Evolutionary conservation across 2,113 vertebrate genomes (phyloP), one percentile per base, ranked within the genome.

Genomic region (Sander lucioperca): DNA sequence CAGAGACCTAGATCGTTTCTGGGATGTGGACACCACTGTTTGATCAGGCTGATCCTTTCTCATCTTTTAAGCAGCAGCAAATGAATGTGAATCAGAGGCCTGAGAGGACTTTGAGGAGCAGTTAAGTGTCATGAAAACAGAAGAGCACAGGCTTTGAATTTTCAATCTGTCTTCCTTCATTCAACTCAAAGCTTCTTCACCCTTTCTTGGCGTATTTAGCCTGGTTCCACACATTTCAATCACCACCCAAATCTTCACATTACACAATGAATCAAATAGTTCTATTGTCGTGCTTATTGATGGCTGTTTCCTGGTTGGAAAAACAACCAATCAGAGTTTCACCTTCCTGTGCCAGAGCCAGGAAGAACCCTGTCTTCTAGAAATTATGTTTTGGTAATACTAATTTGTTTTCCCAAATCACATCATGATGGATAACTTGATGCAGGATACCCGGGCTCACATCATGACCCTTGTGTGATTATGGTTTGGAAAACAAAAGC

Each of bases 41-140:
- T 84, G 67, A 79, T 80, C 54, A 70, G 64, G 9, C 50, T 63
- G 77, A 81, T 76, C 74, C 69, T 63, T 47, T 86, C 71, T 81
- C 78, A 83, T 79, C 80, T 62, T 76, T 78, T 73, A 74, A 88
- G 65, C 30, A 54, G 50, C 56, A 13, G 65, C 50, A 66, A 83
- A 87, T 77, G 13, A 85, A 72, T 85, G 72, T 50, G 19, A 85
- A 81, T 77, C 61, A 80, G 70, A 83, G 33, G 61, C 59, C 36
- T 25, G 50, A 25, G 23, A 79, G n/a, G 67, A 79, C 66, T 73
- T 48, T 2, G 3, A 76, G 62, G 39, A 63, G 9, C n/a, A 23
- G 45, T 45, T 43, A 83, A 79, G 57, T 79, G 65, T 47, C 56
- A 36, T 33, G 48, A 81, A 75, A 75, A 61, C 33, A 74, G 43